Base-by-base conservation (phyloP, 2,113 vertebrate genomes). In the Anthoscopus minutus region DNA sequence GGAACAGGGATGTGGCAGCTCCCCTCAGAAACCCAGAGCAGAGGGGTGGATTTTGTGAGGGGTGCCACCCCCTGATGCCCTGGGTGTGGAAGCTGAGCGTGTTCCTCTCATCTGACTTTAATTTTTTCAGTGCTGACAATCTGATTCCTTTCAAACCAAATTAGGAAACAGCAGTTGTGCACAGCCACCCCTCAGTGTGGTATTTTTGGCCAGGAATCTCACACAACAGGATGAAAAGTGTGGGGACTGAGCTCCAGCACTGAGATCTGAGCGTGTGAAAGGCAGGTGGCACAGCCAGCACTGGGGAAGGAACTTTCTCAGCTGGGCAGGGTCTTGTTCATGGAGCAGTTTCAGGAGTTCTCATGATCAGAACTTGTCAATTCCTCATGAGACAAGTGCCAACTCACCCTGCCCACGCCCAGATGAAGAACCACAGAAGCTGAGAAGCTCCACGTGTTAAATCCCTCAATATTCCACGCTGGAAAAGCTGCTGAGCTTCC, bases 391-490 rank as follows among this genome's bases (percentile, higher is more conserved):
- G 81, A 50, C 38, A 58, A 80, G 72, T 40, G 82, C 72, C 50
- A 84, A 33, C 31, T 53, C 85, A 17, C 44, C 11, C 79, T 64
- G 85, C 85, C 85, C 88, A 93, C 48, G 4, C 81, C 70, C 56
- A 60, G 24, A 45, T 35, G 81, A 37, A 76, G 44, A 48, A 15
- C 4, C 62, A 24, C 19, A 56, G 69, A 15, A 71, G 82, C 70
- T 56, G 73, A 64, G 44, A 78, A 85, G 91, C 77, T 76, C 61
- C 15, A 7, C 1, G 5, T 44, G 84, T 35, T 20, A 20, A 37
- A 71, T 82, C 72, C 72, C 44, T 40, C 45, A 0, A 1, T 0
- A 4, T 51, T 51, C 48, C 60, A 31, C 0, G 2, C 3, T 33
- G 77, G 47, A n/a, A 67, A 45, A 83, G 67, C 57, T 44, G 42